Evolutionary conservation across 30 jellyfish, hydroid and myxozoan species (phyloP), one percentile per base, ranked within the genome.

Genomic region (Hydra vulgaris): DNA sequence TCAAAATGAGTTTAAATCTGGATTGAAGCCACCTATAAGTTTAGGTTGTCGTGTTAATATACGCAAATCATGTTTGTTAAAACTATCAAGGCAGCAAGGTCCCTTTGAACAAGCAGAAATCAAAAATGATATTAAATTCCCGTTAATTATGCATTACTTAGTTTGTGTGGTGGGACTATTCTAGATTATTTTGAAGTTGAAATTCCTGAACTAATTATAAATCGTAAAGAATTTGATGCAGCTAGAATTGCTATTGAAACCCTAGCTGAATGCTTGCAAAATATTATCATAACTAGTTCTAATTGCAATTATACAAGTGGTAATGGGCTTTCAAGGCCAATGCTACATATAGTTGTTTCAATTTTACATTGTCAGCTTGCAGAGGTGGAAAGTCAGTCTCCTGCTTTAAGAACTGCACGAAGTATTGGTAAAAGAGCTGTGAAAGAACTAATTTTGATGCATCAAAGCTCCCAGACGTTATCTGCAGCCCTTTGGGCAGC

Each of bases 41-140:
- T 86, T 92, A 17, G 98, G 98, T 0, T 92, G 98, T 87, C 95
- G 96, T 19, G 96, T 86, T 79, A 87, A 89, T 15, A 86, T 92
- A 0, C 86, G 98, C 82, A 71, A 77, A 70, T 85, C 88, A 26
- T 92, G 98, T 72, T 77, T 92, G 69, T 81, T 90, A 61, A 83
- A 78, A 73, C 88, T 92, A 24, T 81, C 94, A 18, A 83, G 74
- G 79, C 98, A 92, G 82, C 93, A 83, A 40, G 86, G 98, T 73
- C 98, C 98, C 25, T 92, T 77, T 82, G 98, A 92, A 73, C 98
- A 92, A 79, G 86, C 96, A 17, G 98, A 92, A 72, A 84, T 92
- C 26, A 40, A 71, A 56, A 84, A 84, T 25, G 84, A 83, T 3
- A 84, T 92, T 70, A 71, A 61, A 19, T 92, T 20, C 98, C 98